Base-by-base conservation (phyloP, 2,888 invertebrate genomes). In the Beris morrisii region DNA sequence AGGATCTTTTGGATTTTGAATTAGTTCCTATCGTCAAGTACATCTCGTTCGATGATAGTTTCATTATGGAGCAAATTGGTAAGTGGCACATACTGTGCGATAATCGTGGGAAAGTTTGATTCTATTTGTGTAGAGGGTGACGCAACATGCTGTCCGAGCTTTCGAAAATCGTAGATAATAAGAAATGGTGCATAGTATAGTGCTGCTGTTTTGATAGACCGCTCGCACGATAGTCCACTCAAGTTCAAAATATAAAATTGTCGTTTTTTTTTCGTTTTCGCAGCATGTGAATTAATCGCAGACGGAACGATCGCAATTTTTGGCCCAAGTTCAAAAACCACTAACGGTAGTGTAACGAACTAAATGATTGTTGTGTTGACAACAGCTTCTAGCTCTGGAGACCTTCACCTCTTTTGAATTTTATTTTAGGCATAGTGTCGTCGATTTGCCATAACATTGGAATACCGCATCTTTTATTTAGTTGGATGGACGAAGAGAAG, bases 291-390 rank as follows among this genome's bases (percentile, higher is more conserved):
- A 67, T 79, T 89, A 69, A 81, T 88, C 72, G 79, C 84, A 3
- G 79, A 82, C 58, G 90, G 90, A 7, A 87, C 91, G 32, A 86
- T 88, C 30, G 91, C 89, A 63, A 85, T 92, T 74, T 89, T 91
- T 75, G 91, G 91, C 1, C 90, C 65, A 82, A 83, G 68, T 74
- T 85, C 83, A 7, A 61, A 22, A 61, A 5, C 61, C 12, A 61
- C 61, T 11, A 61, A 61, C 28, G 64, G 54, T 64, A 64, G 48
- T n/a, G 54, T 13, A 28, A 12, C 13, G n/a, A 46, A 57, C 44
- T 15, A 45, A 45, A 15, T 28, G 22, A 22, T 15, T 52, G 13
- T 22, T 52, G 15, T 28, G 5, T 5, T 28, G 22, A 52, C 11
- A 13, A 52, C 28, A 15, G 2, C 11, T 28, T 15, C 1, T 30